Conservation (phyloP, 2,797 vertebrate genomes). For the Champsocephalus esox region DNA sequence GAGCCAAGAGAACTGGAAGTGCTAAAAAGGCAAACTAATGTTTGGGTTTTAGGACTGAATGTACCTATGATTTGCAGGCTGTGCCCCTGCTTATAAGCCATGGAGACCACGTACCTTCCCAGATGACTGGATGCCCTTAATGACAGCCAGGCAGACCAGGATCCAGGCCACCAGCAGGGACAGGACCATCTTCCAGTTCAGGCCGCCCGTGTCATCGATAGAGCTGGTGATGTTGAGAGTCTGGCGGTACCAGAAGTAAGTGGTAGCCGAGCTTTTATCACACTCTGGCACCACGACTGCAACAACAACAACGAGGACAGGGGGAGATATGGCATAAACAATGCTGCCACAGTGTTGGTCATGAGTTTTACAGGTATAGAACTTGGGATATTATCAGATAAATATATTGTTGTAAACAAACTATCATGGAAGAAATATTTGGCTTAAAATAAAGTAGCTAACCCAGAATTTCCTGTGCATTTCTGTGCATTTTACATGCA, state of each 20-base stretch:
- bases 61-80: background rate
- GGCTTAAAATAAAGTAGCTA: background rate
- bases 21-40: too few species aligned
- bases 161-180: slow-evolving; percentile 95
- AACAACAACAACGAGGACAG: background rate
- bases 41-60: too few species aligned
- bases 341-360: background rate
- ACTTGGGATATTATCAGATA: background rate
- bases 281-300: slow-evolving; percentile 94
- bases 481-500: background rate
- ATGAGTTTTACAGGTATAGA: background rate
- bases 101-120: slow-evolving; percentile 72
- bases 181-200: slow-evolving; percentile 98
- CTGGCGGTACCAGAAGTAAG: slow-evolving; percentile 98
- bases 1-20: too few species aligned
- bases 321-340: background rate
- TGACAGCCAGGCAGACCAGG: slow-evolving; percentile 94
- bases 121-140: slow-evolving; percentile 97
- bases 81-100: slow-evolving; percentile 7
- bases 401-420: background rate
- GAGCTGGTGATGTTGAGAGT: slow-evolving; percentile 94
- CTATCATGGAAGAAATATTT: background rate
- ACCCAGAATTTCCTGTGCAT: background rate
- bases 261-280: slow-evolving; percentile 97
- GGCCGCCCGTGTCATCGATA: slow-evolving; percentile 93